Evolutionary conservation across 2,888 invertebrate genomes (phyloP).

Genomic region (Drosophila emarginata): DNA sequence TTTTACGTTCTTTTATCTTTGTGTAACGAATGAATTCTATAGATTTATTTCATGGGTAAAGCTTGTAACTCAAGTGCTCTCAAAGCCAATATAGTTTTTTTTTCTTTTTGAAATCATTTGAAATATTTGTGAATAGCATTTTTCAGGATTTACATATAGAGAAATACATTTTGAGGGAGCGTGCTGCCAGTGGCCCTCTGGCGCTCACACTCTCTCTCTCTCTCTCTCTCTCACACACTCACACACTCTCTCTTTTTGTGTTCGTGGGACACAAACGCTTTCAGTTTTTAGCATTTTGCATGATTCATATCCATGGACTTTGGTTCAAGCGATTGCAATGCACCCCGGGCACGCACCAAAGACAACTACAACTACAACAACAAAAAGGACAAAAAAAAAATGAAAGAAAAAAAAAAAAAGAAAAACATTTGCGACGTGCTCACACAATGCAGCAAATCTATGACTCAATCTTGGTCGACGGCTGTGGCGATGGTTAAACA

Average conservation of each 20-base stretch:
- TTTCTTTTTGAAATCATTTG: neutral
- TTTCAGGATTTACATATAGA: too few relatives aligned
- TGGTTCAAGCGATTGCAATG: conserved; percentile 3
- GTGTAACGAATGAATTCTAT: neutral
- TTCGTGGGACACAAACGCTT: neutral
- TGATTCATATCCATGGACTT: conserved; percentile 2
- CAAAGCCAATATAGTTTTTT: too few relatives aligned
- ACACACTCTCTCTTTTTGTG: neutral
- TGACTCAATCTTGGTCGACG: conserved; percentile 48
- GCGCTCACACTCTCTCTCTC: neutral
- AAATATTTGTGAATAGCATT: neutral
- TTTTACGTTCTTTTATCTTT: neutral
- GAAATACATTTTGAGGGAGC: neutral
- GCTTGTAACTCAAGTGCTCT: too few relatives aligned
- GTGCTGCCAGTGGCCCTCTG: neutral
- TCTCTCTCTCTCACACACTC: neutral
- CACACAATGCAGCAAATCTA: conserved; percentile 26
- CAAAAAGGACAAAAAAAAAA: neutral
- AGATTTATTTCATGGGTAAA: too few relatives aligned
- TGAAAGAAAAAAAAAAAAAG: neutral
- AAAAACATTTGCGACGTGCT: conserved; percentile 12
- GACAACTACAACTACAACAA: neutral
- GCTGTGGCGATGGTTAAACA: conserved; percentile 39
- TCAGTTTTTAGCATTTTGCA: neutral
- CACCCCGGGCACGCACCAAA: neutral